Base-by-base conservation (phyloP, 2,797 vertebrate species). In the Galaxias olidus region DNA sequence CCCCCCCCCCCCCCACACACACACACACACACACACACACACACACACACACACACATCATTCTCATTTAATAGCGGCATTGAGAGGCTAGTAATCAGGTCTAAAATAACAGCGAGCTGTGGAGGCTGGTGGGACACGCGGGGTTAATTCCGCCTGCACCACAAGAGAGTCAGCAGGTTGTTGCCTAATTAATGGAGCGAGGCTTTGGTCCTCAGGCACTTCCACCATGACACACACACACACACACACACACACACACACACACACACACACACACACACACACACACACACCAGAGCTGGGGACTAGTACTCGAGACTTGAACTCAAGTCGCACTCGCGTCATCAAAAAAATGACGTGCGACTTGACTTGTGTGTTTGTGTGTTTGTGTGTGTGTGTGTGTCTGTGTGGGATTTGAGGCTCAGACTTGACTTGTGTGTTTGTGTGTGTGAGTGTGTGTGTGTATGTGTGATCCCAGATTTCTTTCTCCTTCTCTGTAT, bases 121-220 rank as follows among this genome's bases (percentile, higher is more conserved):
- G 71, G 54, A 58, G 51, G 66, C 56, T 67, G 68, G 61, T 78
- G 74, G 70, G 73, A 79, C 81, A 89, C 50, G 74, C 72, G 68
- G 86, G 76, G 83, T 86, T 90, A 76, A 90, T 89, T 90, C 85
- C 78, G 78, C 83, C 83, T 73, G 76, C 69, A 80, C 79, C 83
- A 86, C 88, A 91, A 90, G 84, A 91, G 89, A 92, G 90, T 90
- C 88, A 90, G 89, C 88, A 89, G 90, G 88, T 87, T 91, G 79
- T 85, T 80, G 82, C 72, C 86, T 90, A 91, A 91, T 92, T 92
- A 92, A 91, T 89, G 85, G 83, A 87, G 85, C 85, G 86, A 84
- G 85, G 87, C 84, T 87, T 64, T 72, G 87, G 81, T 88, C 87
- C 82, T 85, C 77, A 42, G 82, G 84, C 84, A 81, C 78, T 82